A percentile compares a stretch with the other conserved stretches of the same genome.
phyloP scores from a whole-genome alignment of 2,797 vertebrate genomes.

The Melanotaenia trifasciata region DNA sequence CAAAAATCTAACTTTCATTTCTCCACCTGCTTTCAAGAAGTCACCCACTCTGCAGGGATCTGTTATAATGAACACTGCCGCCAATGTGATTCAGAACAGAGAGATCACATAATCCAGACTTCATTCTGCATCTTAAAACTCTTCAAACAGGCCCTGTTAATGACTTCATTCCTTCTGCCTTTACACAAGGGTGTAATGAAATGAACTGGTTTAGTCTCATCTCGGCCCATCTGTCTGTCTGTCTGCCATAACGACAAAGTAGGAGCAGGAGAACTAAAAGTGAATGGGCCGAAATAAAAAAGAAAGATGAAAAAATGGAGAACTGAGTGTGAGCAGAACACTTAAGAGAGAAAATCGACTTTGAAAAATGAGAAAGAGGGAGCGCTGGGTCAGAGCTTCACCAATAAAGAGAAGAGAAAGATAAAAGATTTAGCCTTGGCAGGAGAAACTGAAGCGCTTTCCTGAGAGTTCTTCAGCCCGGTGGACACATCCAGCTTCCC shows the following conservation, averaged over 20 bases:
- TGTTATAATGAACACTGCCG: constrained; percentile 34
- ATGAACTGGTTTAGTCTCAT: constrained; percentile 21
- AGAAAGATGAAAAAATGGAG: constrained; percentile 40
- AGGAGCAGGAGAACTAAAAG: constrained; percentile 46
- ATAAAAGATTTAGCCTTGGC: constrained; percentile 62
- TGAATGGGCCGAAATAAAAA: constrained; percentile 48
- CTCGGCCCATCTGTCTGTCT: constrained; percentile 4
- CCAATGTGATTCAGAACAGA: constrained; percentile 12
- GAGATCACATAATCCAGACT: constrained; percentile 29
- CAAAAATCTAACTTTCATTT: background rate
- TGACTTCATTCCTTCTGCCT: constrained; percentile 13
- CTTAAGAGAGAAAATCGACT: constrained; percentile 72
- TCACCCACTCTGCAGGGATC: constrained; percentile 24
- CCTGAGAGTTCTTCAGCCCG: constrained; percentile 69
- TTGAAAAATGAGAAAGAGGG: constrained; percentile 68
- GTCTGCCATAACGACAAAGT: constrained; percentile 28
- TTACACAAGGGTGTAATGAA: constrained; percentile 4
- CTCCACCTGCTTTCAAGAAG: background rate
- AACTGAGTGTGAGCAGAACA: constrained; percentile 56
- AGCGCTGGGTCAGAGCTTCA: constrained; percentile 61
- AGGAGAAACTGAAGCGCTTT: constrained; percentile 59
- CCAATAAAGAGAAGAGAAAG: constrained; percentile 58
- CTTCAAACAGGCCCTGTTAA: constrained; percentile 30
- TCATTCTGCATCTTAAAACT: constrained; percentile 20
- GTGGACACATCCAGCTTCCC: constrained; percentile 61